These are phyloP conservation scores for Drosophila sp. DNA, from an alignment of 1,140 invertebrate species.

Conservation along the genomic window DNA sequence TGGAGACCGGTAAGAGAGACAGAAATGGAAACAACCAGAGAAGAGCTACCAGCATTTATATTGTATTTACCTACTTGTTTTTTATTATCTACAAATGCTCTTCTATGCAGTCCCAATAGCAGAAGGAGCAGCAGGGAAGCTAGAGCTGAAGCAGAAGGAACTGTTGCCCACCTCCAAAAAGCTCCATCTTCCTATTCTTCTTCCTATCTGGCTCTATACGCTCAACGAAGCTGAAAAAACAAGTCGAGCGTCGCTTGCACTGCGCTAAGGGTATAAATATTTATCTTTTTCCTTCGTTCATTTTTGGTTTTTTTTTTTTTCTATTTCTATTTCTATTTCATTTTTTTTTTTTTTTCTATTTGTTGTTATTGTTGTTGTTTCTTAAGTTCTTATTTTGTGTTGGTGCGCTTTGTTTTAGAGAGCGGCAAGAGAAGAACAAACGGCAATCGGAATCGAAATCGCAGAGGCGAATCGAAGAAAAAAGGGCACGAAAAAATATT, in stretches of 20 bases:
- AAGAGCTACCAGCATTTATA: constrained; percentile 75
- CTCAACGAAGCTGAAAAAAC: constrained; percentile 81
- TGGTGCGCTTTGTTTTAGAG: constrained; percentile 70
- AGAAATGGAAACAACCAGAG: constrained; percentile 9
- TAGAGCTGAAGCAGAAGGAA: background rate
- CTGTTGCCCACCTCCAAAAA: constrained; percentile 16
- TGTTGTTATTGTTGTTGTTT: constrained; percentile 28
- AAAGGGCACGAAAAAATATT: constrained; percentile 68
- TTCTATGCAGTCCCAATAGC: constrained; percentile 26
- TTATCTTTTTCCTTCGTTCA: constrained; percentile 66
- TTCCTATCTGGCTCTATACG: constrained; percentile 62
- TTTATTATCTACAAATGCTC: constrained; percentile 81
- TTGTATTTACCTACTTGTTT: constrained; percentile 82
- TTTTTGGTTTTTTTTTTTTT: constrained; percentile 33
- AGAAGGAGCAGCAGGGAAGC: background rate
- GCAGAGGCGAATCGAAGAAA: constrained; percentile 37
- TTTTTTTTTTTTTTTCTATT: constrained; percentile 30
- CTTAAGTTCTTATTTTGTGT: constrained; percentile 26
- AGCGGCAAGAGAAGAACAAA: constrained; percentile 40
- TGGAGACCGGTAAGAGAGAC: constrained; percentile 12
- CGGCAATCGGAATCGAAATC: constrained; percentile 63
- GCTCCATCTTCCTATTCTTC: constrained; percentile 9
- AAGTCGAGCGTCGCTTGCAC: constrained; percentile 80
- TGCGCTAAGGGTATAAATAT: constrained; percentile 79
- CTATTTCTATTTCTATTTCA: constrained; percentile 12